Evolutionary conservation across 1,140 invertebrate species (phyloP).

Genomic region (Tachypleus tridentatus): DNA sequence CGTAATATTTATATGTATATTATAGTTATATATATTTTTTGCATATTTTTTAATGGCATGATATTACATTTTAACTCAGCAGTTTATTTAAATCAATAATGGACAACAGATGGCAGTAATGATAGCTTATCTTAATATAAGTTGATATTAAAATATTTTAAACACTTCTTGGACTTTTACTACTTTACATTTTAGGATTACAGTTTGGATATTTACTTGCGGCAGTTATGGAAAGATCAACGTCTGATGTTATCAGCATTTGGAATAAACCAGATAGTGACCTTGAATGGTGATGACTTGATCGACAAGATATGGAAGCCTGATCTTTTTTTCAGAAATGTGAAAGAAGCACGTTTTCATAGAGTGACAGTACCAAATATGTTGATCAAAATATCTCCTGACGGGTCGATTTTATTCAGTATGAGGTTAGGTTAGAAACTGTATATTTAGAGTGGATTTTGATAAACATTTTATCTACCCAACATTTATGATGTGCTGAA

Average conservation of each 20-base stretch:
- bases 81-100: no score
- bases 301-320: slow-evolving; percentile 34
- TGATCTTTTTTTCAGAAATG: slow-evolving; percentile 27
- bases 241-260: slow-evolving; percentile 20
- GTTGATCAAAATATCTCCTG: slow-evolving; percentile 7
- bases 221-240: slow-evolving; percentile 29
- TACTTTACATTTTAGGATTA: slow-evolving; percentile 27
- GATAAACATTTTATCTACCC: no score
- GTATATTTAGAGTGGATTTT: no score
- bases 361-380: slow-evolving; percentile 14
- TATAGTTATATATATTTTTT: no score
- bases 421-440: neutral
- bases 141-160: no score
- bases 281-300: slow-evolving; percentile 20
- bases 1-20: no score
- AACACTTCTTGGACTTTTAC: no score
- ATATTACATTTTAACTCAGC: no score
- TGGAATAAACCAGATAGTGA: slow-evolving; percentile 7
- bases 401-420: slow-evolving; percentile 24
- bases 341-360: slow-evolving; percentile 13
- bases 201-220: slow-evolving; percentile 28
- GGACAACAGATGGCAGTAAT: no score
- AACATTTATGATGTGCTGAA: no score
- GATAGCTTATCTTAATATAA: no score
- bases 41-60: no score